Evolutionary conservation across 2,113 vertebrate genomes (phyloP).

Genomic region (Scortum barcoo): DNA sequence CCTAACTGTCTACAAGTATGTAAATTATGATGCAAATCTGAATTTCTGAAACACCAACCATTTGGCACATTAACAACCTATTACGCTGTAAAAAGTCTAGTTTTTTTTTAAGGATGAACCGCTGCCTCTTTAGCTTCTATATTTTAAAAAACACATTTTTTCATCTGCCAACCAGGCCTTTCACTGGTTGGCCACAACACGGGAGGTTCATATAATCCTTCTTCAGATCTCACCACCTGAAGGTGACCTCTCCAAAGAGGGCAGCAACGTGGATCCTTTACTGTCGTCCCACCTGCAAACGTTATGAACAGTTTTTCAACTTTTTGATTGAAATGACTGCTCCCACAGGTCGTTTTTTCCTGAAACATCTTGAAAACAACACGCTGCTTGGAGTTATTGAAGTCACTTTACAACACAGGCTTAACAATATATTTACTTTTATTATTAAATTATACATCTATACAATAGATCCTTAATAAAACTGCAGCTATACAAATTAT

Average conservation of each 20-base stretch:
- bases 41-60: not conserved
- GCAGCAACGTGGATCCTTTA: not conserved
- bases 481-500: constrained; percentile 83
- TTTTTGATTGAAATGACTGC: not conserved
- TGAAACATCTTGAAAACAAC: not conserved
- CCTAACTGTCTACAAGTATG: not conserved
- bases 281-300: not conserved
- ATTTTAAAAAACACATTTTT: not conserved
- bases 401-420: constrained; percentile 12
- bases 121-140: not conserved
- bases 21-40: not conserved
- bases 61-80: not conserved
- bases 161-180: not conserved
- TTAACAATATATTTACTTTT: constrained; percentile 79
- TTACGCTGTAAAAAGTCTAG: not conserved
- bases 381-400: not conserved
- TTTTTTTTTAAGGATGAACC: not conserved
- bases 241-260: not conserved
- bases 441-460: constrained; percentile 84
- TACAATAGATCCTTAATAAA: constrained; percentile 82
- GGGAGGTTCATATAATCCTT: not conserved
- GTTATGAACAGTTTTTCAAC: not conserved
- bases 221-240: not conserved
- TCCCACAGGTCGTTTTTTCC: not conserved
- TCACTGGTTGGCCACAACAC: not conserved